Conservation (phyloP, 2,888 invertebrate species). For the Elegia similella region DNA sequence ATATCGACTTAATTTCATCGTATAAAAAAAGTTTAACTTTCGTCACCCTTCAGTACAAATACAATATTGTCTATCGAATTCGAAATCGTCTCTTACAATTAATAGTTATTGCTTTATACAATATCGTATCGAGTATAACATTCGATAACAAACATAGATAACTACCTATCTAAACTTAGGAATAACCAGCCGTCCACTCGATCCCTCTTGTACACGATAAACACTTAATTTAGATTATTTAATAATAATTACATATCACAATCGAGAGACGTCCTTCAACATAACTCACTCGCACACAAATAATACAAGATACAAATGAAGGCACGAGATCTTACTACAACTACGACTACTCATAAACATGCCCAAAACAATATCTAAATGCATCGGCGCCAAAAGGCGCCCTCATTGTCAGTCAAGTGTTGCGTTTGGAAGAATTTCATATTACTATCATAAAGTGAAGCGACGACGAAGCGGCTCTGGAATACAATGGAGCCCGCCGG, state of each 20-base stretch:
- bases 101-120: constrained; percentile 79
- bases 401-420: constrained; percentile 59
- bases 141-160: constrained; percentile 65
- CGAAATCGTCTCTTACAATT: constrained; percentile 65
- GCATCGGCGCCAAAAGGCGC: constrained; percentile 56
- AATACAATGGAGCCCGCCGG: constrained; percentile 69
- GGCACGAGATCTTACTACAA: constrained; percentile 78
- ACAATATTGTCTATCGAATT: constrained; percentile 70
- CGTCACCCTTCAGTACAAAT: constrained; percentile 45
- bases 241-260: constrained; percentile 82
- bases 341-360: constrained; percentile 72
- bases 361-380: constrained; percentile 71
- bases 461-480: constrained; percentile 72
- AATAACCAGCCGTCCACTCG: constrained; percentile 67
- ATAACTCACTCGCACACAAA: constrained; percentile 71
- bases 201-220: constrained; percentile 71
- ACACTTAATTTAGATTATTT: constrained; percentile 78
- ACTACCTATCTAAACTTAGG: constrained; percentile 62
- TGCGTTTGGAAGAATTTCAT: constrained; percentile 59
- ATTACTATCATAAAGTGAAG: constrained; percentile 55
- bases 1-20: constrained; percentile 73
- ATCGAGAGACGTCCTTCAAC: constrained; percentile 74
- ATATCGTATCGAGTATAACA: constrained; percentile 73
- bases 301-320: constrained; percentile 73
- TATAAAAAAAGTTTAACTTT: constrained; percentile 61